Conservation (phyloP, 2,797 vertebrate species). For the Acanthopagrus latus region DNA sequence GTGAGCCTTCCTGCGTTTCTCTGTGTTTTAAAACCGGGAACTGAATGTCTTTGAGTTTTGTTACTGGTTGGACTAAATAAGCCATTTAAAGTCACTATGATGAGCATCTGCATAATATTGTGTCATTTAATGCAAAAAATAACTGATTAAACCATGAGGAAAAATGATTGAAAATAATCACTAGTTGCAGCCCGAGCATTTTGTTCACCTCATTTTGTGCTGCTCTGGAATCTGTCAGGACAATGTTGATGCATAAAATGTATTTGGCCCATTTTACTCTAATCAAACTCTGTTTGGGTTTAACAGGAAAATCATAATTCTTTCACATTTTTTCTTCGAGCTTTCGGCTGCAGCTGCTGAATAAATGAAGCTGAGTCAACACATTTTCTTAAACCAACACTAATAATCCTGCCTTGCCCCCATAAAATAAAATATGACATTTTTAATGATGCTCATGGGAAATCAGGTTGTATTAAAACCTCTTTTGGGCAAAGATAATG, state of each 20-base stretch:
- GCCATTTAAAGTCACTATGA: neutral
- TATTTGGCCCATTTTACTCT: neutral
- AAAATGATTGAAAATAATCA: neutral
- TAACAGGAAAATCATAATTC: neutral
- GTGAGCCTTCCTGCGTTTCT: too few species aligned
- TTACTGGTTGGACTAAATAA: neutral
- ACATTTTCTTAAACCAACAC: conserved; percentile 7
- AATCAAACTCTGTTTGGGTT: neutral
- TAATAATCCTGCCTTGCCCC: neutral
- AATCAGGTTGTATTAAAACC: neutral
- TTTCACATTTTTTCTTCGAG: conserved; percentile 23
- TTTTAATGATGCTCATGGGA: conserved; percentile 16
- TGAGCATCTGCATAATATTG: neutral
- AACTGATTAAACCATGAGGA: neutral
- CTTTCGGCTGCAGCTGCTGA: conserved; percentile 6
- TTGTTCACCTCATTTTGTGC: neutral
- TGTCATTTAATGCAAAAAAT: neutral
- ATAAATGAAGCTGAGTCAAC: conserved; percentile 26
- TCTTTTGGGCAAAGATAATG: neutral
- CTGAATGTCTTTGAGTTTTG: neutral
- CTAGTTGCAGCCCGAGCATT: neutral
- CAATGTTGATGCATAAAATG: neutral
- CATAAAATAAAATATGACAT: conserved; percentile 7
- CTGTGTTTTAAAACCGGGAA: neutral
- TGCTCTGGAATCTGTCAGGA: neutral